Evolutionary conservation across 2,113 vertebrate species (phyloP), one percentile per base, ranked within the genome.

Genomic region (Strix uralensis): DNA sequence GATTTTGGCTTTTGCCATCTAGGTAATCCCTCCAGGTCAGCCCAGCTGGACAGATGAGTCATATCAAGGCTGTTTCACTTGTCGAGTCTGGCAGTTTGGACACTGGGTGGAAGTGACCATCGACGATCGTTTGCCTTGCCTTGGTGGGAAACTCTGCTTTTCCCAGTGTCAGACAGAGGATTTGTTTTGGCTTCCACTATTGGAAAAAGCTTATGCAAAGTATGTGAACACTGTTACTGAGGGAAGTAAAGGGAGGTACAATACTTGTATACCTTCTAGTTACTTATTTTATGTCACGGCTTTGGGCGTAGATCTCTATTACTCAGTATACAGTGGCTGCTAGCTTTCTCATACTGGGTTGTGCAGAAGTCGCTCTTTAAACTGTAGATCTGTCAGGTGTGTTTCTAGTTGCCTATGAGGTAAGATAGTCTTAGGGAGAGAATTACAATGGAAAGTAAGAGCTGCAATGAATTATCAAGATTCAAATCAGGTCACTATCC

Each of bases 201-300:
- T 99, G 97, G 99, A 99, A 97, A 99, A 99, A 96, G 99, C 98
- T n/a, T 99, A 99, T 47, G 99, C 99, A 65, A 99, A 99, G 99
- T 99, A 97, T 52, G 99, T 98, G 69, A 32, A 30, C 3, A 0
- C 36, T 62, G 19, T 32, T 91, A 15, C 5, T 69, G 67, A 23
- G 57, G 46, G 54, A 80, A 65, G 34, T 70, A 75, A 59, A 61
- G 47, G 52, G 38, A 54, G 22, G 12, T 69, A 11, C 13, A 49
- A 10, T 59, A 29, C 23, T 36, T 38, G 17, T 57, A 2, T 74
- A n/a, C 40, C 18, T 90, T 69, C 54, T 85, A 25, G 10, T 75
- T 69, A 2, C 4, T 66, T 70, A 12, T 29, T 78, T 90, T 65
- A 25, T 54, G 9, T 30, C 9, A 11, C 27, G 77, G 34, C n/a